These are phyloP conservation scores for Crocuta crocuta DNA, from an alignment of 2,113 vertebrate genomes.

Conservation along the genomic window DNA sequence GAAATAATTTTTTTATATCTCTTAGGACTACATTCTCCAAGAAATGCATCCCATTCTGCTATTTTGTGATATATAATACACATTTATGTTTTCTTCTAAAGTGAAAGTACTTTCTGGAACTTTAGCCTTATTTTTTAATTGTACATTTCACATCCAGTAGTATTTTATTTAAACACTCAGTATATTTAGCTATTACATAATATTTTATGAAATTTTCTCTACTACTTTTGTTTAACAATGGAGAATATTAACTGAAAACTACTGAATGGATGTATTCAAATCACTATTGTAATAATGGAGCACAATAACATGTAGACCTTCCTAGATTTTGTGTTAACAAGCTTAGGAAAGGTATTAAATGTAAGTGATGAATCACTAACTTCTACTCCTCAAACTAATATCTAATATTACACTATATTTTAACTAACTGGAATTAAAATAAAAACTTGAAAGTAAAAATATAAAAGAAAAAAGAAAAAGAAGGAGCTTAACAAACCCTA, in stretches of 20 bases:
- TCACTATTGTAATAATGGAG: background rate
- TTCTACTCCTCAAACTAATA: background rate
- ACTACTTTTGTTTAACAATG: background rate
- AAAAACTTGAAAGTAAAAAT: background rate
- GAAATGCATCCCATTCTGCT: background rate
- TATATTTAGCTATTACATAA: background rate
- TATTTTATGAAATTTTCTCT: background rate
- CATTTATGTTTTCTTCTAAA: background rate
- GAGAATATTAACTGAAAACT: background rate
- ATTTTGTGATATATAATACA: background rate
- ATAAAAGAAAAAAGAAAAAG: background rate
- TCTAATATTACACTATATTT: background rate
- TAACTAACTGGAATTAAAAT: background rate
- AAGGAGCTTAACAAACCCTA: background rate
- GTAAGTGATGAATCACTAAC: background rate
- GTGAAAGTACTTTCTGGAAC: background rate
- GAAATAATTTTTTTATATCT: background rate
- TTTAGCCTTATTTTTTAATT: background rate
- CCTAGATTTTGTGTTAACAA: background rate
- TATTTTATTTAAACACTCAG: background rate
- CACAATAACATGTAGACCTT: fast-evolving
- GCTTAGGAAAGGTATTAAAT: background rate
- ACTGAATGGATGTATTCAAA: background rate
- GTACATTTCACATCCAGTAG: background rate
- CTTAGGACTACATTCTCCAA: background rate